phyloP scores from a whole-genome alignment of 1,140 invertebrate species.

The Bombus balteatus region DNA sequence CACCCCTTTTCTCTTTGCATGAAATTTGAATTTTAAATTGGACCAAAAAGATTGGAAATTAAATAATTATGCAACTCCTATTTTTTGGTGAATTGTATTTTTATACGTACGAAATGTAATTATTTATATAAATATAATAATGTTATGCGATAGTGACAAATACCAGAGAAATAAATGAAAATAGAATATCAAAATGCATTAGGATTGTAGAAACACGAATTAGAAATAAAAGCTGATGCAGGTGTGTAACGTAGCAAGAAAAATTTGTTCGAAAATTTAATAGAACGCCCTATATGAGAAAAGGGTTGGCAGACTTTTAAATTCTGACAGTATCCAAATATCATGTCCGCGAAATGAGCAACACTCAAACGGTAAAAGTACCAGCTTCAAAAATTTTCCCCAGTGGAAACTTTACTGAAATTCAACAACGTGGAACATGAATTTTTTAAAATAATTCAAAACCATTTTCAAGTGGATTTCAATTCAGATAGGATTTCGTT shows the following conservation, averaged over 20 bases:
- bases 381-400: not conserved
- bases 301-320: not conserved
- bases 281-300: not conserved
- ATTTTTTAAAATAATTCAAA: constrained; percentile 12
- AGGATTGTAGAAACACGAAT: not conserved
- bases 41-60: not conserved
- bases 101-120: not conserved
- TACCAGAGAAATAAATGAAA: not conserved
- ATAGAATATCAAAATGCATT: not conserved
- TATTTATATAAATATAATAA: not conserved
- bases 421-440: not conserved
- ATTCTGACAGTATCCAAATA: not conserved
- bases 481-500: not conserved
- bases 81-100: not conserved
- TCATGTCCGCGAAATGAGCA: not conserved
- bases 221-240: not conserved
- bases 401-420: not conserved
- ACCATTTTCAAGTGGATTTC: not conserved
- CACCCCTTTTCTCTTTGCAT: not conserved
- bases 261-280: constrained; percentile 8
- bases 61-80: not conserved
- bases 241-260: not conserved
- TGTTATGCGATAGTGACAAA: not conserved
- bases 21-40: not conserved
- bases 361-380: not conserved